These are phyloP conservation scores for Leucopternis melanops DNA, from an alignment of 2,113 vertebrate species.

Conservation along the genomic window DNA sequence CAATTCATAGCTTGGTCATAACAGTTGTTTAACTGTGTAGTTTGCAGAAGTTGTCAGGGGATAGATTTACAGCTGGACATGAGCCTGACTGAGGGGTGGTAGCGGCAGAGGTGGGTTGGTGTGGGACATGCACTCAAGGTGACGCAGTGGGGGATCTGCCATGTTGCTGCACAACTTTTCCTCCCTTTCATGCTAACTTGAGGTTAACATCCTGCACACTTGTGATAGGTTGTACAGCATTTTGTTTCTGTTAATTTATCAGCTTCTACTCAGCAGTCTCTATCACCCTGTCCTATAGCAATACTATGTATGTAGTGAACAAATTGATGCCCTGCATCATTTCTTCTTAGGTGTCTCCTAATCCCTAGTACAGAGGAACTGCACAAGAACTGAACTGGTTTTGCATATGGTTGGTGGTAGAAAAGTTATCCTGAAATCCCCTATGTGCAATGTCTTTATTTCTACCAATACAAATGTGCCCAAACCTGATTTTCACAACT, in stretches of 20 bases:
- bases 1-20: background rate
- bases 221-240: background rate
- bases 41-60: background rate
- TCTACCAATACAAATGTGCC: background rate
- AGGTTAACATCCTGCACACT: background rate
- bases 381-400: background rate
- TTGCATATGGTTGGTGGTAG: background rate
- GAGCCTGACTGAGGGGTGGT: background rate
- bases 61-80: background rate
- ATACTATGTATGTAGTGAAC: background rate
- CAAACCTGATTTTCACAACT: background rate
- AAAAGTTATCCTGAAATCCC: background rate
- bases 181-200: background rate
- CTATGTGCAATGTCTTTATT: background rate
- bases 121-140: fast-evolving
- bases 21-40: background rate
- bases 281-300: background rate
- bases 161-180: background rate
- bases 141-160: background rate
- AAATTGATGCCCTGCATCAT: background rate
- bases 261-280: background rate
- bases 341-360: background rate
- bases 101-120: background rate
- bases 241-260: background rate
- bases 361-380: background rate